phyloP scores from a whole-genome alignment of 1,140 invertebrate genomes.

The Trichonephila inaurata region DNA sequence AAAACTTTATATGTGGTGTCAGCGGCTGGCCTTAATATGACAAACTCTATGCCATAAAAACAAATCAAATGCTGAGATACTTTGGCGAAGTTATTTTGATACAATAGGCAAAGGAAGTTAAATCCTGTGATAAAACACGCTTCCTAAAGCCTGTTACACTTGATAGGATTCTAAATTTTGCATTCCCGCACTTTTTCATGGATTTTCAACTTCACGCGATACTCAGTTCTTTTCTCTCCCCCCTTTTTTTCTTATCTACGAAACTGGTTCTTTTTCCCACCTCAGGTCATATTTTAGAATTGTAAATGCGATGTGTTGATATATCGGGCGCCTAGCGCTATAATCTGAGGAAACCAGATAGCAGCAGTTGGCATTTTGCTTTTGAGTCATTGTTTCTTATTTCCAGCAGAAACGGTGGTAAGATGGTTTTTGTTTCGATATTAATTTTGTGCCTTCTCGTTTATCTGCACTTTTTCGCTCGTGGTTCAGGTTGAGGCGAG shows the following conservation, averaged over 20 bases:
- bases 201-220: conserved; percentile 59
- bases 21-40: conserved; percentile 74
- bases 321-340: conserved; percentile 25
- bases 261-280: conserved; percentile 60
- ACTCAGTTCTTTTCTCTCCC: not conserved
- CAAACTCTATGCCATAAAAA: conserved; percentile 74
- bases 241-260: conserved; percentile 55
- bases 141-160: conserved; percentile 71
- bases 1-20: conserved; percentile 72
- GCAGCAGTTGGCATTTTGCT: conserved; percentile 45
- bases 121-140: conserved; percentile 71
- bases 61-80: conserved; percentile 61
- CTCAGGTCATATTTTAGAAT: conserved; percentile 73
- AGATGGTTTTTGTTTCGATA: conserved; percentile 49
- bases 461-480: not conserved
- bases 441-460: not conserved
- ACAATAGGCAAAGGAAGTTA: conserved; percentile 52
- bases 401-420: not conserved
- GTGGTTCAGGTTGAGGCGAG: not conserved
- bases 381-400: conserved; percentile 33
- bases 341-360: conserved; percentile 72
- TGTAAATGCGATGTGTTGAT: conserved; percentile 71
- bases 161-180: conserved; percentile 75
- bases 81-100: conserved; percentile 52
- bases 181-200: conserved; percentile 58